Percentiles rank a stretch among this genome's conserved stretches.
Conservation (phyloP, 1,140 invertebrate species). For the Penaeus chinensis region DNA sequence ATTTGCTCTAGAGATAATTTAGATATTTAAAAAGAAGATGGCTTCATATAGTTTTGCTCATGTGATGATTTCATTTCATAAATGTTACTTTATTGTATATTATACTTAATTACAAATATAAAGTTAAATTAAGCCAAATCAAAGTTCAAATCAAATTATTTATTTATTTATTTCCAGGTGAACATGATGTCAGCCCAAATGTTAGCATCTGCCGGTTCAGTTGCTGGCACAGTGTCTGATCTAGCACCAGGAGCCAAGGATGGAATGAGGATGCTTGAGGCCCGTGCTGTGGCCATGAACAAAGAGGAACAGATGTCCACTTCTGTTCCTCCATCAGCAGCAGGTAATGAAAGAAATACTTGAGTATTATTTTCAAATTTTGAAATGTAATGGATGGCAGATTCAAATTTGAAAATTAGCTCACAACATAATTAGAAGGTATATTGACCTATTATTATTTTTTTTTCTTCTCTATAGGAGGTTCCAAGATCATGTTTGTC, state of each 20-base stretch:
- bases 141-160: not conserved
- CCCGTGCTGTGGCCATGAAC: slow-evolving; percentile 77
- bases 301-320: slow-evolving; percentile 38
- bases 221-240: slow-evolving; percentile 75
- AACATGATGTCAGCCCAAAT: slow-evolving; percentile 99
- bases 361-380: not conserved
- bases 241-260: slow-evolving; percentile 78
- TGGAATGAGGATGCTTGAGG: slow-evolving; percentile 89
- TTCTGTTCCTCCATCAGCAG: slow-evolving; percentile 20
- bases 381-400: no score
- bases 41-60: not conserved
- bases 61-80: slow-evolving; percentile 1
- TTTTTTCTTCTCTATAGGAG: slow-evolving; percentile 63
- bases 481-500: slow-evolving; percentile 81
- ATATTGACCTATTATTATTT: not conserved
- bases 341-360: not conserved
- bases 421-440: no score
- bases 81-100: not conserved
- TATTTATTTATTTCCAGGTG: slow-evolving; percentile 67
- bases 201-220: slow-evolving; percentile 75
- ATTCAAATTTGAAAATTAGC: no score
- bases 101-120: not conserved
- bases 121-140: not conserved
- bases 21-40: not conserved
- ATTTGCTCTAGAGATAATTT: slow-evolving; percentile 22